These are phyloP conservation scores for Rhadina sibilatrix DNA, from an alignment of 2,113 vertebrate genomes.

Conservation along the genomic window DNA sequence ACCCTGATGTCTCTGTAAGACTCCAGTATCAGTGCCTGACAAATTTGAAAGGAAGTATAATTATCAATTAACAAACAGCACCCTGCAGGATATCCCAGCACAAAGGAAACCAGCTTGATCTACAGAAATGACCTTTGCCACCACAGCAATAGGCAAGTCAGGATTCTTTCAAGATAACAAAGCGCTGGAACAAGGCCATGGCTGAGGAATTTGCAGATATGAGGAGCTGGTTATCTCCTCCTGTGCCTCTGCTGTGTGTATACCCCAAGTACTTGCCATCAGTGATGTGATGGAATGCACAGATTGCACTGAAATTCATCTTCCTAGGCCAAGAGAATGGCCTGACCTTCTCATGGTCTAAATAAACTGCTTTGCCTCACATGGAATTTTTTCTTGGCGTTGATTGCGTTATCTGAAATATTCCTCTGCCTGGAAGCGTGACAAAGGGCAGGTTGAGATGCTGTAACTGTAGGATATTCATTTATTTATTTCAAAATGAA, in stretches of 20 bases:
- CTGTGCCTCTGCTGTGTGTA: background rate
- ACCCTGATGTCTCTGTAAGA: background rate
- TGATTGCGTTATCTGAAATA: background rate
- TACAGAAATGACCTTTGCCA: conserved; percentile 27
- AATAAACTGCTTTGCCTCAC: background rate
- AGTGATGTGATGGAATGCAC: conserved; percentile 19
- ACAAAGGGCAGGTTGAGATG: background rate
- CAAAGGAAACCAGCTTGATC: background rate
- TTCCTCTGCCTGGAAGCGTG: background rate
- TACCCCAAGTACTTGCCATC: background rate
- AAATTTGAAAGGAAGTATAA: conserved; percentile 21
- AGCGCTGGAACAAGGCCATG: conserved; percentile 3
- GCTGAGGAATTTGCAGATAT: conserved; percentile 59
- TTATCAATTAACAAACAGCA: conserved; percentile 11
- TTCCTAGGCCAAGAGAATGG: background rate
- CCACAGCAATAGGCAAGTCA: background rate
- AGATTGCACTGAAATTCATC: background rate
- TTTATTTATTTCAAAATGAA: background rate
- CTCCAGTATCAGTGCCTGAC: background rate
- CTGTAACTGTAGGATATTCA: background rate
- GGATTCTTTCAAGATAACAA: conserved; percentile 28
- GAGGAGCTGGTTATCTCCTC: conserved; percentile 47
- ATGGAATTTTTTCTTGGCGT: background rate
- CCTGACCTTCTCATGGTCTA: background rate
- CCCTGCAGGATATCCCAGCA: conserved; percentile 5